A percentile compares a stretch with the other conserved stretches of the same genome.
phyloP scores from a whole-genome alignment of 2,797 vertebrate species.

The Cossypha niveicapilla region DNA sequence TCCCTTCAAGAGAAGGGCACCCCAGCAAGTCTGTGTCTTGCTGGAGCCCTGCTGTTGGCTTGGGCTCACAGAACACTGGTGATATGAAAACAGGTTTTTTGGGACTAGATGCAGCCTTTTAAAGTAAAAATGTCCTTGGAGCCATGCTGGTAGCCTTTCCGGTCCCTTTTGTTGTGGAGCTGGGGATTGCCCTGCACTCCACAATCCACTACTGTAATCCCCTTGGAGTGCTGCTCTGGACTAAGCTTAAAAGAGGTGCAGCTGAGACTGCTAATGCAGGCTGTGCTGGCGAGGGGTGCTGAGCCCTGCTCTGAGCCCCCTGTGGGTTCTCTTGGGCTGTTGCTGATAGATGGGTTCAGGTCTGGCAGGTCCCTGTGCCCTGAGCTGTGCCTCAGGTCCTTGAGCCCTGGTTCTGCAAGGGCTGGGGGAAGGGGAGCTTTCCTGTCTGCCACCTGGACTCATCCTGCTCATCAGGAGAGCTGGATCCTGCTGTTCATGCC shows the following conservation, averaged over 20 bases:
- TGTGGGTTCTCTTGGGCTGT: neutral
- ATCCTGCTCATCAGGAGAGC: neutral
- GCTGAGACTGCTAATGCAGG: constrained; percentile 39
- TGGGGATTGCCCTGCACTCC: constrained; percentile 30
- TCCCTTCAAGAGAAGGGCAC: neutral
- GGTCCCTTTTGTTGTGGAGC: constrained; percentile 19
- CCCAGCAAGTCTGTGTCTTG: neutral
- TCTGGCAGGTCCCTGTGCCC: neutral
- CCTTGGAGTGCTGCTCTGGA: constrained; percentile 10
- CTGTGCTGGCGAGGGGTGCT: neutral
- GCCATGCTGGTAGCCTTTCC: neutral
- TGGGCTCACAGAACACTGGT: neutral
- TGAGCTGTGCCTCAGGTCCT: neutral
- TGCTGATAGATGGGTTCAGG: neutral
- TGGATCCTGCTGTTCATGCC: neutral
- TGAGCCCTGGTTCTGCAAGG: neutral
- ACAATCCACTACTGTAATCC: constrained; percentile 43
- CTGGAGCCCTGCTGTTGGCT: neutral
- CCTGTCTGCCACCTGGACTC: neutral
- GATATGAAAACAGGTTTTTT: neutral
- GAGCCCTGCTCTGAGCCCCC: neutral
- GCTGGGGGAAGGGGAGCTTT: neutral
- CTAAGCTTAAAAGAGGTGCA: neutral
- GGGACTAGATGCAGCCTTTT: constrained; percentile 14
- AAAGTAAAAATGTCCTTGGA: constrained; percentile 8